Evolutionary conservation across 1,140 invertebrate genomes (phyloP), one percentile per base, ranked within the genome.

Genomic region (Sycophaga agraensis): DNA sequence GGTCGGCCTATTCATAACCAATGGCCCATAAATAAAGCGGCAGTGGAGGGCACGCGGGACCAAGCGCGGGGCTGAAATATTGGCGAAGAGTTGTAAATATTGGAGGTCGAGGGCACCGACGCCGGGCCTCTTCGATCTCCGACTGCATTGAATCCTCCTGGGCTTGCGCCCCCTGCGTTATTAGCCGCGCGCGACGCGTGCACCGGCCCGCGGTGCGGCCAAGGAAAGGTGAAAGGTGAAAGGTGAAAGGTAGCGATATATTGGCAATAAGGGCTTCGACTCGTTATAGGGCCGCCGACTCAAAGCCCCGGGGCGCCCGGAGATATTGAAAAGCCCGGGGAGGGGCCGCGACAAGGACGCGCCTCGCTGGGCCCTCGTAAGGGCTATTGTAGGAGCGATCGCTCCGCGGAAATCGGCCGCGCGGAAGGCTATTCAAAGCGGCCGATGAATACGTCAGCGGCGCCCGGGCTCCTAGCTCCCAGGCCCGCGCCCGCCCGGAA

Each of bases 281-380:
- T 11, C 35, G 35, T n/a, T n/a, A n/a, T n/a, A n/a, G n/a, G n/a
- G n/a, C n/a, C n/a, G n/a, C n/a, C n/a, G n/a, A n/a, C n/a, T 63
- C 71, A 70, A 59, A 68, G 60, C 66, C 64, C 55, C 48, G 71
- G 71, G 69, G 66, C 61, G 60, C 62, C 60, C 49, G 63, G 43
- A 66, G 65, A 50, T 62, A 39, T 19, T 11, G 63, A 46, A 63
- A 66, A 68, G 26, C 2, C 0, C 4, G n/a, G 21, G n/a, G 42
- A 24, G 11, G n/a, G 42, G 14, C 21, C 22, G 12, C n/a, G n/a
- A n/a, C n/a, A n/a, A n/a, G n/a, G n/a, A n/a, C n/a, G n/a, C n/a
- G n/a, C n/a, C n/a, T n/a, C n/a, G n/a, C n/a, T n/a, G n/a, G n/a
- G n/a, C n/a, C n/a, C n/a, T n/a, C n/a, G n/a, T n/a, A n/a, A n/a